Percentiles rank a stretch among this genome's conserved stretches.
Conservation (phyloP, 37 sponge, comb jelly and placozoan species). For the Agelas oroides region DNA sequence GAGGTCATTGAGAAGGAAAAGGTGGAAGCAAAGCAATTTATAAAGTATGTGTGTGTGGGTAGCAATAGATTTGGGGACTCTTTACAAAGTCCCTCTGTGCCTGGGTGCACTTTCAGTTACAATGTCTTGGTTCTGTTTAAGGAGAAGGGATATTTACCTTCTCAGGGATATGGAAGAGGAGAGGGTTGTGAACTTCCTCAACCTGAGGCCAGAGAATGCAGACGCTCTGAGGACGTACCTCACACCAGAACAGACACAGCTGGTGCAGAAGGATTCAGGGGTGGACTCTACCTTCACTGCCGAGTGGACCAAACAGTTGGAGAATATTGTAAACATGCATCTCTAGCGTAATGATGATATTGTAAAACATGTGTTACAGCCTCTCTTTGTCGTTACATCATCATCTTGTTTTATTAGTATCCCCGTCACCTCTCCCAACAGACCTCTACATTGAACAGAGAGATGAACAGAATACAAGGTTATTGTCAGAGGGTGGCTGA, state of each 20-base stretch:
- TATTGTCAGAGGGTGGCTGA: neutral
- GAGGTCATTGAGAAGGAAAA: slow-evolving; percentile 8
- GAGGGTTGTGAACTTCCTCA: neutral
- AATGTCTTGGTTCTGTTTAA: too few species aligned
- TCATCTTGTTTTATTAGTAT: too few species aligned
- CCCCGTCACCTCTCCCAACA: too few species aligned
- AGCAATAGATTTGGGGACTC: too few species aligned
- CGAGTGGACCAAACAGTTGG: neutral
- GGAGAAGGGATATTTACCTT: too few species aligned
- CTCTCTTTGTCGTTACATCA: too few species aligned
- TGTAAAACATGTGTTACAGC: too few species aligned
- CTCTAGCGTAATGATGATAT: neutral
- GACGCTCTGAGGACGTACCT: slow-evolving; percentile 31
- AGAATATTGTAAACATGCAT: neutral
- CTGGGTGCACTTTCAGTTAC: too few species aligned
- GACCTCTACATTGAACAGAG: slow-evolving; percentile 8
- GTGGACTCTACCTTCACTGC: neutral
- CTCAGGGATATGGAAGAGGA: slow-evolving; percentile 14
- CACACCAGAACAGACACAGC: slow-evolving; percentile 34
- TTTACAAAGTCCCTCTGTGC: too few species aligned
- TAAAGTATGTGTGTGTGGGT: neutral
- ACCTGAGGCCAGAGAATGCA: slow-evolving; percentile 13
- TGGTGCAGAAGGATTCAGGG: neutral
- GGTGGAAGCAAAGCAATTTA: slow-evolving; percentile 1
- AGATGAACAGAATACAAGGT: slow-evolving; percentile 5